phyloP scores from a whole-genome alignment of 2,113 vertebrate species.

The Podocnemis expansa region DNA sequence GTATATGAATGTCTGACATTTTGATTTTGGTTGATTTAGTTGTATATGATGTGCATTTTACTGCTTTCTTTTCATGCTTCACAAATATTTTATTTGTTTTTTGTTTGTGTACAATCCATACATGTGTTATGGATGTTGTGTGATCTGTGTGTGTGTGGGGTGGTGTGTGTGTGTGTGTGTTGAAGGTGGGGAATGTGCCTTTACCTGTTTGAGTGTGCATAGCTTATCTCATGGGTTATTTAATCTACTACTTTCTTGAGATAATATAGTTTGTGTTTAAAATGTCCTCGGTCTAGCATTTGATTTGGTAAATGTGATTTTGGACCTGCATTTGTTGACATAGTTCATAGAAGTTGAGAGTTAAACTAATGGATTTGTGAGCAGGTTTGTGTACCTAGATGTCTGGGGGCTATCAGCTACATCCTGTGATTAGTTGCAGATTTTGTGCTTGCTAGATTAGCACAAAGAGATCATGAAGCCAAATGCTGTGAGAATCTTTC shows the following conservation, averaged over 20 bases:
- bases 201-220: background rate
- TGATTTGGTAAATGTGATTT: conserved; percentile 8
- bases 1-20: background rate
- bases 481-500: background rate
- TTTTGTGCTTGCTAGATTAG: background rate
- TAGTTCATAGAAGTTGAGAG: background rate
- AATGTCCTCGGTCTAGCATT: background rate
- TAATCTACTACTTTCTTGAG: background rate
- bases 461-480: background rate
- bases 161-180: too few relatives aligned
- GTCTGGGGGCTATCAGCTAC: background rate
- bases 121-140: too few relatives aligned
- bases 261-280: background rate
- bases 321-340: background rate
- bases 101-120: too few relatives aligned
- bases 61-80: conserved; percentile 2
- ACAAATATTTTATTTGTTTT: background rate
- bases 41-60: background rate
- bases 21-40: background rate
- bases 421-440: background rate
- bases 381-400: background rate
- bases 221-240: background rate
- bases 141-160: background rate
- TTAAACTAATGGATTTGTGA: background rate
- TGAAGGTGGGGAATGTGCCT: too few relatives aligned